Percentiles rank a stretch among this genome's conserved stretches.
Conservation (phyloP, 2,888 invertebrate genomes). For the Agonum fuliginosum region DNA sequence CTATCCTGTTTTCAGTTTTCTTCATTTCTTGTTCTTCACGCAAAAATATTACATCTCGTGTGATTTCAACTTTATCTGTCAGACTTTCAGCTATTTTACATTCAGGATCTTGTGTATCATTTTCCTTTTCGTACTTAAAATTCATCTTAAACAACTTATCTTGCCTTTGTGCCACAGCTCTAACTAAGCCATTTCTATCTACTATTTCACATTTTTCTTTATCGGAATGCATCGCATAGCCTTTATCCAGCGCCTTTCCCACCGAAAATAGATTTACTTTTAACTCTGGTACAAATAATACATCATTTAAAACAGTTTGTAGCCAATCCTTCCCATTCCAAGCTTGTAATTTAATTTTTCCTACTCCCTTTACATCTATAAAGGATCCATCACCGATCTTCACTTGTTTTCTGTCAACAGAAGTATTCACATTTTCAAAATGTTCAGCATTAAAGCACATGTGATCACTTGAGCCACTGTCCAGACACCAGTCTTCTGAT, state of each 20-base stretch:
- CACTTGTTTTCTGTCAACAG: background rate
- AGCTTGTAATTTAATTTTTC: conserved; percentile 7
- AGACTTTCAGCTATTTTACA: no score
- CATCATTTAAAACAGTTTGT: no score
- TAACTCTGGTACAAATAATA: no score
- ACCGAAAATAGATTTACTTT: no score
- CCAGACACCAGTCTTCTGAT: conserved; percentile 58
- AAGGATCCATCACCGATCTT: no score
- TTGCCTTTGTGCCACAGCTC: background rate
- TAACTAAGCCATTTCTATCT: background rate
- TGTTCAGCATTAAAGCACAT: background rate
- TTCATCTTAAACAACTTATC: background rate
- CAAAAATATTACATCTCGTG: background rate
- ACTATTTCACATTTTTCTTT: background rate
- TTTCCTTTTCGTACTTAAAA: background rate
- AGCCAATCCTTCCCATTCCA: conserved; percentile 53
- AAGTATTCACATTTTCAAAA: background rate
- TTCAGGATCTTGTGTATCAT: no score
- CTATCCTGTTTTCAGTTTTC: background rate
- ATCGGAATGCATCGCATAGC: background rate
- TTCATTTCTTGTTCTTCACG: background rate
- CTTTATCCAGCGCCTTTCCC: background rate
- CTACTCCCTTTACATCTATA: background rate
- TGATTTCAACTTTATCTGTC: background rate
- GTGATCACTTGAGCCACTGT: conserved; percentile 62